Evolutionary conservation across 2,113 vertebrate species (phyloP).

Genomic region (Lucifuga dentata): DNA sequence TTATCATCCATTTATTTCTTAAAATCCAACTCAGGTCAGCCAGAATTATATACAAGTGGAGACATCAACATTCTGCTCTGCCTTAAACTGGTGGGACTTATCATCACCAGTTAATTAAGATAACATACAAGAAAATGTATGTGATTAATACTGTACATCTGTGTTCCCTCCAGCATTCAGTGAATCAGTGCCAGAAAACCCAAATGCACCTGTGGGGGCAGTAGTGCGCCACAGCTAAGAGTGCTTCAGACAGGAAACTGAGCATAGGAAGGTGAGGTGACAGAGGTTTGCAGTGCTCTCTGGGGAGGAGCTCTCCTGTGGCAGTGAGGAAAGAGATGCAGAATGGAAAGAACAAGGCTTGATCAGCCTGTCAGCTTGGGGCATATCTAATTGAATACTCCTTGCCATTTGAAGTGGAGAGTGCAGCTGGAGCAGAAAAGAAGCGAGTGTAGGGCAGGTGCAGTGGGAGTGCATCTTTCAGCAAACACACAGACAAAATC

Average conservation of each 20-base stretch:
- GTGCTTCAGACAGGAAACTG: background rate
- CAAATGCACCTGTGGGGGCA: slow-evolving; percentile 52
- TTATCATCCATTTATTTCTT: too few relatives aligned
- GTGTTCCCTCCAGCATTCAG: background rate
- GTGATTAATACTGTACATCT: too few relatives aligned
- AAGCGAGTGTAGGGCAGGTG: slow-evolving; percentile 16
- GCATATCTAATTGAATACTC: slow-evolving; percentile 58
- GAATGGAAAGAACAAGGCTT: slow-evolving; percentile 33
- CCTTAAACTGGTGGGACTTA: too few relatives aligned
- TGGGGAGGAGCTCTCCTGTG: slow-evolving; percentile 44
- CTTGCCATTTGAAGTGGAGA: slow-evolving; percentile 59
- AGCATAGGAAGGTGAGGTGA: slow-evolving; percentile 44
- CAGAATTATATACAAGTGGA: too few relatives aligned
- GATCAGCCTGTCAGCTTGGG: slow-evolving; percentile 58
- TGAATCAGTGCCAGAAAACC: background rate
- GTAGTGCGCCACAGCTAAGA: slow-evolving; percentile 35
- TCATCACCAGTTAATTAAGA: too few relatives aligned
- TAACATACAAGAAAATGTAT: too few relatives aligned
- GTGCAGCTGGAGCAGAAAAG: slow-evolving; percentile 35
- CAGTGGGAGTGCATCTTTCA: slow-evolving; percentile 50
- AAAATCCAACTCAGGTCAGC: too few relatives aligned
- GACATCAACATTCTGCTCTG: too few relatives aligned
- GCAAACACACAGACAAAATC: slow-evolving; percentile 51
- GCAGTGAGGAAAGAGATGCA: slow-evolving; percentile 12
- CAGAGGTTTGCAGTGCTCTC: slow-evolving; percentile 47